A percentile compares a stretch with the other conserved stretches of the same genome.
Evolutionary conservation across 2,113 vertebrate species (phyloP).

Genomic region (Cynoglossus semilaevis): DNA sequence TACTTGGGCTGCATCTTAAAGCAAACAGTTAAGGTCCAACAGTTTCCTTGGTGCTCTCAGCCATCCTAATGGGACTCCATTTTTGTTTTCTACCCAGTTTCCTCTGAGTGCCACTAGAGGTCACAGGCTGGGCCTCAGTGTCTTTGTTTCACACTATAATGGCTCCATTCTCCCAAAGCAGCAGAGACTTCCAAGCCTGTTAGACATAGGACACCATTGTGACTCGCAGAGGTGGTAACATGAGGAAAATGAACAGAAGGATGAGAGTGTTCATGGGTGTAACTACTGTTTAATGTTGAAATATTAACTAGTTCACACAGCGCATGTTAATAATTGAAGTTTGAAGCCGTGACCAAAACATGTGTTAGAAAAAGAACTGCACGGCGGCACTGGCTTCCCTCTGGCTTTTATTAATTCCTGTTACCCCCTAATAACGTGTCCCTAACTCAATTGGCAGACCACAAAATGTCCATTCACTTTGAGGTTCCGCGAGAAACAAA

Average conservation of each 20-base stretch:
- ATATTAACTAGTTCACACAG: slow-evolving; percentile 19
- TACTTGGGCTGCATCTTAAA: slow-evolving; percentile 41
- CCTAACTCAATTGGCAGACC: slow-evolving; percentile 13
- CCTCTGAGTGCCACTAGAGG: slow-evolving; percentile 66
- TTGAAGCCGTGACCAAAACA: neutral
- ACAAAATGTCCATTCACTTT: slow-evolving; percentile 11
- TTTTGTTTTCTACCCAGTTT: slow-evolving; percentile 47
- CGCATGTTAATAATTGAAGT: neutral
- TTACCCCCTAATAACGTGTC: neutral
- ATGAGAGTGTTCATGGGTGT: slow-evolving; percentile 24
- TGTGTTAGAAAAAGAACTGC: neutral
- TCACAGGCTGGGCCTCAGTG: slow-evolving; percentile 67
- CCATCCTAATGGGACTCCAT: slow-evolving; percentile 34
- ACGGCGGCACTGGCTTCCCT: too few species aligned
- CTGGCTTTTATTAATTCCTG: neutral
- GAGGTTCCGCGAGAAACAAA: neutral
- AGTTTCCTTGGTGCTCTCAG: slow-evolving; percentile 45
- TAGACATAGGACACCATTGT: slow-evolving; percentile 67
- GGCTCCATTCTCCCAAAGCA: slow-evolving; percentile 66
- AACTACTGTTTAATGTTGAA: slow-evolving; percentile 20
- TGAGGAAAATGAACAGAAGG: slow-evolving; percentile 27
- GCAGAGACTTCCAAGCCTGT: slow-evolving; percentile 47
- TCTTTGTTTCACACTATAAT: slow-evolving; percentile 72
- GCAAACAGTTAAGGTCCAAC: slow-evolving; percentile 41
- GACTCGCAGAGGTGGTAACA: slow-evolving; percentile 41